A percentile compares a stretch with the other conserved stretches of the same genome.
These are phyloP conservation scores for Bedellia somnulentella DNA, from an alignment of 2,888 invertebrate genomes.

Conservation along the genomic window DNA sequence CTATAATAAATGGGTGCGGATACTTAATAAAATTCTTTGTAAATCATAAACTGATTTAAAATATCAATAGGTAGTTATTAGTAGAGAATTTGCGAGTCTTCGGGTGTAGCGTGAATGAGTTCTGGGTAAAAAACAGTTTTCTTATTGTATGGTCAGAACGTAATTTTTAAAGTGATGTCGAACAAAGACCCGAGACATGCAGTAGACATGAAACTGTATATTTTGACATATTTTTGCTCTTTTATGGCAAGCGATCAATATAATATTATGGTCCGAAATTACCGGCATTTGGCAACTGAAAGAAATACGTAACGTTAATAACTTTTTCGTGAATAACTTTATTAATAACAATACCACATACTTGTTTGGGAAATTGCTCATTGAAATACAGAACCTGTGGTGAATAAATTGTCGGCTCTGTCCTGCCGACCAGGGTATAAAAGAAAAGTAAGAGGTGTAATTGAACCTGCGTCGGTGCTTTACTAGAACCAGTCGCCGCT, in stretches of 20 bases:
- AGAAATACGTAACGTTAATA: constrained; percentile 20
- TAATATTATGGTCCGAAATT: constrained; percentile 22
- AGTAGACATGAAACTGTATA: too few relatives aligned
- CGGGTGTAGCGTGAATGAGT: neutral
- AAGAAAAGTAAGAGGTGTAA: constrained; percentile 17
- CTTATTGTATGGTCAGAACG: too few relatives aligned
- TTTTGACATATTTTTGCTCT: constrained; percentile 33
- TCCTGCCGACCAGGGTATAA: constrained; percentile 19
- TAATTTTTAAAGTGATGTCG: too few relatives aligned
- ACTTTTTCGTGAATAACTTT: constrained; percentile 15
- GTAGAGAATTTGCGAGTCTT: constrained; percentile 2
- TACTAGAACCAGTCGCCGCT: constrained; percentile 47
- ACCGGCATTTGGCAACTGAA: constrained; percentile 22
- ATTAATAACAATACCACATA: too few relatives aligned
- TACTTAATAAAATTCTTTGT: constrained; percentile 22
- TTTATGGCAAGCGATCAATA: constrained; percentile 27
- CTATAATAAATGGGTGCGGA: constrained; percentile 23
- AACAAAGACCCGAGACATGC: too few relatives aligned
- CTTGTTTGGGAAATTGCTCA: too few relatives aligned
- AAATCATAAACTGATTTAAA: constrained; percentile 20
- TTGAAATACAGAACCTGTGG: too few relatives aligned
- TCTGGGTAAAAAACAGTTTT: too few relatives aligned
- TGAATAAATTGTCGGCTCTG: too few relatives aligned
- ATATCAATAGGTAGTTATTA: constrained; percentile 9
- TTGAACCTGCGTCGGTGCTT: constrained; percentile 10